phyloP scores from a whole-genome alignment of 1,140 invertebrate genomes.

The Euschistus heros region DNA sequence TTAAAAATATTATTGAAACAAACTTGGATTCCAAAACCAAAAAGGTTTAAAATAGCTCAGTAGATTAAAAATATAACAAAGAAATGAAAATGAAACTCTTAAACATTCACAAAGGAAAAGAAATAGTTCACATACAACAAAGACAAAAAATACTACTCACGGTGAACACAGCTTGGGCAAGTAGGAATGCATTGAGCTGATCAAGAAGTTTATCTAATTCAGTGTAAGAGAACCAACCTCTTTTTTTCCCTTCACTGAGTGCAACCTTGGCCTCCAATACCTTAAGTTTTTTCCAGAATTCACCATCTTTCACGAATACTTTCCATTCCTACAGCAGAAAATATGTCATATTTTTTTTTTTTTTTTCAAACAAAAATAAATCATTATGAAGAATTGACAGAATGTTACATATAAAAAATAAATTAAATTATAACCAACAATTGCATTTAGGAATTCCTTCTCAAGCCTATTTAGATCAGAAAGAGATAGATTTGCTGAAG shows the following conservation, averaged over 20 bases:
- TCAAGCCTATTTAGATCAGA: constrained; percentile 72
- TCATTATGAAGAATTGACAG: neutral
- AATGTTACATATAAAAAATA: constrained; percentile 17
- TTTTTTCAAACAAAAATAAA: too few relatives aligned
- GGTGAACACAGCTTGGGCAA: constrained; percentile 46
- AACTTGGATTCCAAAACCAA: too few relatives aligned
- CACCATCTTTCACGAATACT: constrained; percentile 57
- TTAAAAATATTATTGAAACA: too few relatives aligned
- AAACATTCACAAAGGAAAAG: too few relatives aligned
- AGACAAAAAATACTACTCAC: too few relatives aligned
- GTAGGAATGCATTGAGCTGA: constrained; percentile 38
- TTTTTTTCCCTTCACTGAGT: constrained; percentile 52
- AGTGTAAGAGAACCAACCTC: constrained; percentile 78
- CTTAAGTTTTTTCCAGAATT: constrained; percentile 56
- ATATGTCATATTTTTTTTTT: too few relatives aligned
- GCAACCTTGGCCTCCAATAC: constrained; percentile 60
- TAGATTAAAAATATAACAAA: too few relatives aligned
- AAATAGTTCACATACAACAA: too few relatives aligned
- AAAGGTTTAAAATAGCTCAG: too few relatives aligned
- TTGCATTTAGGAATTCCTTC: constrained; percentile 76
- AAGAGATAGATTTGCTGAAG: constrained; percentile 59
- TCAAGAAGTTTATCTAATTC: constrained; percentile 58
- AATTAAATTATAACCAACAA: constrained; percentile 49
- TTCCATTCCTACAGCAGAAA: constrained; percentile 59
- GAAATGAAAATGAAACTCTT: too few relatives aligned